phyloP scores from a whole-genome alignment of 2,797 vertebrate species.

The Alosa sapidissima region DNA sequence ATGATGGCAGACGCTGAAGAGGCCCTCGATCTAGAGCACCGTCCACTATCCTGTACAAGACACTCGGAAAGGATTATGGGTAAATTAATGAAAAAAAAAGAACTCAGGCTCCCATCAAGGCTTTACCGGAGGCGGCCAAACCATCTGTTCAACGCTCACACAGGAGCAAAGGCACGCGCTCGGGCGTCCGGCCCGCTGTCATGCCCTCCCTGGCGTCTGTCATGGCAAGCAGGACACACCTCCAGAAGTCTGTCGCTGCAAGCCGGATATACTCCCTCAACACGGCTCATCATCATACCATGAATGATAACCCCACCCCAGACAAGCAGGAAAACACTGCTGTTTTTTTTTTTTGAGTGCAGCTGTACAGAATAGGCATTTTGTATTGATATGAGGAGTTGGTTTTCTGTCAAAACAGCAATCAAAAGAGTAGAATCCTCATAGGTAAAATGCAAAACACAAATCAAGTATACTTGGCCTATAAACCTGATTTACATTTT shows the following conservation, averaged over 20 bases:
- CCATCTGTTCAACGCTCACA: slow-evolving; percentile 74
- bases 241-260: slow-evolving; percentile 27
- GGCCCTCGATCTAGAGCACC: not conserved
- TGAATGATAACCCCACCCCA: not conserved
- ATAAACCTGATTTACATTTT: no score
- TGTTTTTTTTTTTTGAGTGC: not conserved
- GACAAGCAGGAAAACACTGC: not conserved
- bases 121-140: slow-evolving; percentile 64
- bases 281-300: not conserved
- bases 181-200: slow-evolving; percentile 18
- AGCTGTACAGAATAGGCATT: not conserved
- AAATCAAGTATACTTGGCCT: no score
- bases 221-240: slow-evolving; percentile 34
- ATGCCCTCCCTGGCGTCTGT: not conserved
- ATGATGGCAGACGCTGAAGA: not conserved
- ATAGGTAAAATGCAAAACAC: no score
- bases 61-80: slow-evolving; percentile 58
- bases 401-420: not conserved
- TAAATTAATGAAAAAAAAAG: slow-evolving; percentile 59
- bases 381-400: not conserved
- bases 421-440: not conserved
- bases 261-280: not conserved
- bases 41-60: slow-evolving; percentile 31
- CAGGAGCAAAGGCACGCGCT: slow-evolving; percentile 68
- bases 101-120: slow-evolving; percentile 59